Percentiles rank a stretch among this genome's conserved stretches.
These are phyloP conservation scores for Cynoglossus semilaevis DNA, from an alignment of 2,113 vertebrate genomes.

Conservation along the genomic window DNA sequence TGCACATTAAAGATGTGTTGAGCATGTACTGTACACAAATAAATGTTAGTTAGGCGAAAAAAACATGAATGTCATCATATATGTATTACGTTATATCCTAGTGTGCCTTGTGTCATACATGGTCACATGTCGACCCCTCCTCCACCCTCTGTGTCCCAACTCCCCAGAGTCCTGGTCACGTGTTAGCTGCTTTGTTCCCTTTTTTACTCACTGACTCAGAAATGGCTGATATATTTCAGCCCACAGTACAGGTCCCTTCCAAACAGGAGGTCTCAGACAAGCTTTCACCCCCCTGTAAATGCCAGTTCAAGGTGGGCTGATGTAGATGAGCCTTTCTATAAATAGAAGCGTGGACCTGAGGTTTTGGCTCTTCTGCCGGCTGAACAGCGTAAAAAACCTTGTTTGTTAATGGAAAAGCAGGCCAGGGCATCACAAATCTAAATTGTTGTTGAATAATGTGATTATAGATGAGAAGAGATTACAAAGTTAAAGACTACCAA, in stretches of 20 bases:
- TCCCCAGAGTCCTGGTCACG: slow-evolving; percentile 46
- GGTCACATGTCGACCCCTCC: slow-evolving; percentile 44
- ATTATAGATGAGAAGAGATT: no score
- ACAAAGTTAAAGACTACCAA: no score
- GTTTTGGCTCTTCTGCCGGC: slow-evolving; percentile 46
- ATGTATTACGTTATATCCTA: slow-evolving; percentile 1
- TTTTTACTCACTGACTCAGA: slow-evolving; percentile 25
- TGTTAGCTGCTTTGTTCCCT: slow-evolving; percentile 25
- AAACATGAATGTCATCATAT: no score
- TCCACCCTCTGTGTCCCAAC: slow-evolving; percentile 22
- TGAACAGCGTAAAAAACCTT: slow-evolving; percentile 28
- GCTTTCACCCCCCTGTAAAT: slow-evolving; percentile 54
- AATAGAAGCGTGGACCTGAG: slow-evolving; percentile 60
- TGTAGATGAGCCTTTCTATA: slow-evolving; percentile 56
- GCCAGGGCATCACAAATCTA: background rate
- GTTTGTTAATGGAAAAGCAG: slow-evolving; percentile 19
- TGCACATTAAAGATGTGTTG: background rate
- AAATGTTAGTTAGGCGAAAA: background rate
- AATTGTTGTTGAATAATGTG: background rate
- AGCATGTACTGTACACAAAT: background rate
- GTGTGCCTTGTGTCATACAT: slow-evolving; percentile 14
- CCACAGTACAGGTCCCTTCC: slow-evolving; percentile 31
- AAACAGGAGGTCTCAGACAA: slow-evolving; percentile 44
- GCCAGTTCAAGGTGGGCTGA: slow-evolving; percentile 56
- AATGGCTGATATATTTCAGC: slow-evolving; percentile 45